A percentile compares a stretch with the other conserved stretches of the same genome.
phyloP scores from a whole-genome alignment of 2,888 invertebrate species.

The Caenorhabditis wallacei region DNA sequence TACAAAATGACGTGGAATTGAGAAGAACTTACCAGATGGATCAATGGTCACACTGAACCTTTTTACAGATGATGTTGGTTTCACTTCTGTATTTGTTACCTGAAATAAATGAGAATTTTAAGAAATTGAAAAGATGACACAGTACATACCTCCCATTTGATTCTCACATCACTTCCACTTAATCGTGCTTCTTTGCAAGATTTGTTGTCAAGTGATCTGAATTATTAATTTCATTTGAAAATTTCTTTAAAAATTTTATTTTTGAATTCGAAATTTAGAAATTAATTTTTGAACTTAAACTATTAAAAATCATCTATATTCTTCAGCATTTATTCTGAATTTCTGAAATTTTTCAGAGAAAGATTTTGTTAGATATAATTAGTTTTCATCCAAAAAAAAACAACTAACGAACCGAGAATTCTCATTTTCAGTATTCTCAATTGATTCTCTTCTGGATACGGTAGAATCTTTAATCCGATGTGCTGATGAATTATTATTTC shows the following conservation, averaged over 20 bases:
- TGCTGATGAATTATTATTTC: slow-evolving; percentile 38
- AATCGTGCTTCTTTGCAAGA: slow-evolving; percentile 67
- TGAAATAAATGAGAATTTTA: slow-evolving; percentile 1
- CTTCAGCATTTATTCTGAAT: too few species aligned
- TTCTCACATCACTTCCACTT: slow-evolving; percentile 70
- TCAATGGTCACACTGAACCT: slow-evolving; percentile 64
- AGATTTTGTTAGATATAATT: too few species aligned
- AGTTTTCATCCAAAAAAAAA: too few species aligned
- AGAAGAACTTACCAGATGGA: slow-evolving; percentile 46
- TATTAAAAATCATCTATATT: not conserved
- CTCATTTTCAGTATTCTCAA: slow-evolving; percentile 51
- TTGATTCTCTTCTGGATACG: slow-evolving; percentile 56
- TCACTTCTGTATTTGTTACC: slow-evolving; percentile 56
- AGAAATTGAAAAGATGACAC: not conserved
- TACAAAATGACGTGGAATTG: slow-evolving; percentile 4
- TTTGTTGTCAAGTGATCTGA: slow-evolving; percentile 61
- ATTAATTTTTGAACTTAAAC: too few species aligned
- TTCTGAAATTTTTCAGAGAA: too few species aligned
- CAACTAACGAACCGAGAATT: slow-evolving; percentile 15
- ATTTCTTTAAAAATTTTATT: too few species aligned
- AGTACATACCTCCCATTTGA: slow-evolving; percentile 65
- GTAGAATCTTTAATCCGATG: slow-evolving; percentile 57
- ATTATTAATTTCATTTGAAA: too few species aligned
- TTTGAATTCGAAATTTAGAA: too few species aligned
- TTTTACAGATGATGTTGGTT: slow-evolving; percentile 59